Percentiles rank a stretch among this genome's conserved stretches.
phyloP scores from a whole-genome alignment of 2,888 invertebrate genomes.

The Koerneria pararmatus region DNA sequence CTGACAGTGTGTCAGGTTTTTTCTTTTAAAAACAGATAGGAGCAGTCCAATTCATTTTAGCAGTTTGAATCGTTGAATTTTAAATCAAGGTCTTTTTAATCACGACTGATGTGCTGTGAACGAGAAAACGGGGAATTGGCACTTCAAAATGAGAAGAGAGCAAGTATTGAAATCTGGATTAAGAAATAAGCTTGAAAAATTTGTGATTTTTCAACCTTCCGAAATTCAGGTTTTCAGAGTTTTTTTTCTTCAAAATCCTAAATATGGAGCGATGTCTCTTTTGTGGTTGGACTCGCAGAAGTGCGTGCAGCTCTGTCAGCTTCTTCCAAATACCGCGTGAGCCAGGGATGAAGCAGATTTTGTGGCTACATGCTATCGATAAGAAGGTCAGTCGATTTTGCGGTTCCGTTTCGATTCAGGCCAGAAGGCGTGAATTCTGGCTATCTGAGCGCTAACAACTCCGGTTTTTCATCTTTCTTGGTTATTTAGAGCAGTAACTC shows the following conservation, averaged over 20 bases:
- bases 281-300: constrained; percentile 26
- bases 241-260: neutral
- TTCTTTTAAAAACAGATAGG: no score
- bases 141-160: neutral
- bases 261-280: constrained; percentile 26
- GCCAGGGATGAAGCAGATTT: constrained; percentile 24
- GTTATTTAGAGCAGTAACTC: no score
- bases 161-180: neutral
- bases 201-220: neutral
- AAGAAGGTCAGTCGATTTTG: constrained; percentile 11
- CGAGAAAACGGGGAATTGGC: neutral
- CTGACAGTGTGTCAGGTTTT: no score
- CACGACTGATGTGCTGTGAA: no score
- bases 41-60: no score
- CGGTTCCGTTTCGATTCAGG: neutral
- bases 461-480: no score
- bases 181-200: neutral
- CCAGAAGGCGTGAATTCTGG: neutral
- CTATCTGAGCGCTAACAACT: no score
- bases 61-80: no score
- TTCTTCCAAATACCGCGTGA: constrained; percentile 26
- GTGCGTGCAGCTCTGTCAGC: constrained; percentile 13
- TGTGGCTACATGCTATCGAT: constrained; percentile 24
- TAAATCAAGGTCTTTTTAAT: no score
- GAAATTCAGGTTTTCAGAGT: neutral